Base-by-base conservation (phyloP, 2,113 vertebrate species). In the Ancistrus triradiatus region DNA sequence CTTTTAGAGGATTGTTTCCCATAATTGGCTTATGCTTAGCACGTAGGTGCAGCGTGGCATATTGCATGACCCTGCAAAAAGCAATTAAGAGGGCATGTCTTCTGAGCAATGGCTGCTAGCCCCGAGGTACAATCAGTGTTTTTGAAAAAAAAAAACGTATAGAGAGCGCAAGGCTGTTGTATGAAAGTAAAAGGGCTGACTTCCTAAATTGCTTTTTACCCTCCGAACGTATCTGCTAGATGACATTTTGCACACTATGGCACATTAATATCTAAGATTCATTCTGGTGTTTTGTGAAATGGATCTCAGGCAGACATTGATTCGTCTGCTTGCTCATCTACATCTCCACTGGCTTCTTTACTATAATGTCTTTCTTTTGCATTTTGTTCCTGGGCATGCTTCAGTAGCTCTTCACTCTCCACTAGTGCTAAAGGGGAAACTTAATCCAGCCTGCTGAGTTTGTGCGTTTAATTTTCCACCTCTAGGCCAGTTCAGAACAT, bases 141-240 rank as follows among this genome's bases (percentile, higher is more conserved):
- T 52, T 47, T 42, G 37, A 43, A 47, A 72, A 58, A 37, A 37
- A 43, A 47, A 72, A 58, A 37, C 59, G 27, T n/a, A 17, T 17
- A 11, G 40, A 67, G 56, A 46, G 35, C 25, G 65, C 31, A 27
- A 33, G 46, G 22, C 42, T 22, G 47, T 43, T 63, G 31, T 24
- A 31, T 22, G 28, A 47, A 59, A 59, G 61, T 8, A 21, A 48
- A 51, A 46, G 7, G 35, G 14, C 22, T 2, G 7, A 24, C 22
- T 63, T 50, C 48, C 53, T 21, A 66, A 68, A 72, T 69, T 49
- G 53, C 53, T 65, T 74, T 74, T 74, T 59, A 68, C 59, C 46
- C 56, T 48, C 65, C 63, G 53, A 68, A 59, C 50, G 52, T 27
- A 14, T 27, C 24, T 57, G 70, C 66, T 57, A 56, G 24, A 62